Evolutionary conservation across 2,113 vertebrate genomes (phyloP).

Genomic region (Podarcis cretensis): DNA sequence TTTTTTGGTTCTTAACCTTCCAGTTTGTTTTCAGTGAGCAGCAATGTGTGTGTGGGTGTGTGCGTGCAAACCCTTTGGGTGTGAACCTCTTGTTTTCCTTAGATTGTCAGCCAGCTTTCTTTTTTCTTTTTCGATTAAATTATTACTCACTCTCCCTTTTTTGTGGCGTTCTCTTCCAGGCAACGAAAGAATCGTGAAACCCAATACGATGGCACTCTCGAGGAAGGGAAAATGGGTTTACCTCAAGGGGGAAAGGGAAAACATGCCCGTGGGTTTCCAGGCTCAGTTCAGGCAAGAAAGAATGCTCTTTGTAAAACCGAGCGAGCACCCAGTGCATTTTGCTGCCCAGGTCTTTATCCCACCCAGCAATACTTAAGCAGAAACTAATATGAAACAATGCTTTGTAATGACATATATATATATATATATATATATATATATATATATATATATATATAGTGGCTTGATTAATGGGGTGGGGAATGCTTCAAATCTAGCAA

Average conservation of each 20-base stretch:
- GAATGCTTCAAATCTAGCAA: too few species aligned
- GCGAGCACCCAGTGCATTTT: too few species aligned
- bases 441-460: too few species aligned
- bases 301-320: too few species aligned
- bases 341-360: too few species aligned
- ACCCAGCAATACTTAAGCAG: too few species aligned
- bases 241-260: too few species aligned
- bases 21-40: constrained; percentile 42
- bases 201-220: neutral
- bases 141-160: constrained; percentile 9
- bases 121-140: constrained; percentile 32
- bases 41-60: neutral
- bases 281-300: too few species aligned
- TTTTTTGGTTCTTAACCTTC: constrained; percentile 58
- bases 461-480: too few species aligned
- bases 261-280: neutral
- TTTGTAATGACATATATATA: too few species aligned
- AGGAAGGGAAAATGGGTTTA: neutral
- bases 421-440: too few species aligned
- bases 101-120: constrained; percentile 46
- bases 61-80: constrained; percentile 41
- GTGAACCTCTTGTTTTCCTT: constrained; percentile 52
- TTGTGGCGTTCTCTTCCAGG: neutral
- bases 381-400: too few species aligned
- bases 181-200: neutral